phyloP scores from a whole-genome alignment of 1,140 invertebrate species.

The Pomacea maculata region DNA sequence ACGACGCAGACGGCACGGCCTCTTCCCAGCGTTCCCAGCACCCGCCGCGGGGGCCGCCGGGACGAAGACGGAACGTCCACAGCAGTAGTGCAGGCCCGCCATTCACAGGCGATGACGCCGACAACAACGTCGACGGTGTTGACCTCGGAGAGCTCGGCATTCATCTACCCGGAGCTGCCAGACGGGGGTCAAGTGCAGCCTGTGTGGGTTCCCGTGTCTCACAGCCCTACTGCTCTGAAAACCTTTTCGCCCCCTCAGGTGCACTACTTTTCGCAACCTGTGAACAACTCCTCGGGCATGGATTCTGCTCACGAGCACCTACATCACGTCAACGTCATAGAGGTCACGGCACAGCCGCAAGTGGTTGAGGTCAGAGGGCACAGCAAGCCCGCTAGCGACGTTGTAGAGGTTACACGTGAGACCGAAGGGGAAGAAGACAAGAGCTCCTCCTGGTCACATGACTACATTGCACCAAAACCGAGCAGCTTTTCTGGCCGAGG shows the following conservation, averaged over 20 bases:
- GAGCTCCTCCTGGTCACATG: background rate
- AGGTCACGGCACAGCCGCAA: slow-evolving; percentile 6
- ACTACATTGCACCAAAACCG: background rate
- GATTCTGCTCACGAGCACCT: slow-evolving; percentile 4
- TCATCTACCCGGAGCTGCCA: background rate
- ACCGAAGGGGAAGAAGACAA: background rate
- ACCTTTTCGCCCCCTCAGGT: background rate
- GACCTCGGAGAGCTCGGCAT: background rate
- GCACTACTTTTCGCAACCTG: background rate
- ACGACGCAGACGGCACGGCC: slow-evolving; percentile 19
- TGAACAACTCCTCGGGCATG: background rate
- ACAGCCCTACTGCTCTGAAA: background rate
- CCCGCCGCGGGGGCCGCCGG: slow-evolving; percentile 1
- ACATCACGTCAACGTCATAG: slow-evolving; percentile 15
- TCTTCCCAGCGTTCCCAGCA: slow-evolving; percentile 8
- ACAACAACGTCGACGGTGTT: background rate
- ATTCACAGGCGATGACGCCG: background rate
- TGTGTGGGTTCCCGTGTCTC: background rate
- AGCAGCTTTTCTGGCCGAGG: background rate
- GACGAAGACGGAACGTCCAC: slow-evolving; percentile 8
- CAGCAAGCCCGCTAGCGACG: background rate
- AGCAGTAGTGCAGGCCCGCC: background rate
- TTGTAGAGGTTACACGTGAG: background rate
- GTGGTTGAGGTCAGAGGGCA: background rate
- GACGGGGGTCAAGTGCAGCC: background rate